phyloP scores from a whole-genome alignment of 2,888 invertebrate genomes.

The Cheiracanthium punctorium region DNA sequence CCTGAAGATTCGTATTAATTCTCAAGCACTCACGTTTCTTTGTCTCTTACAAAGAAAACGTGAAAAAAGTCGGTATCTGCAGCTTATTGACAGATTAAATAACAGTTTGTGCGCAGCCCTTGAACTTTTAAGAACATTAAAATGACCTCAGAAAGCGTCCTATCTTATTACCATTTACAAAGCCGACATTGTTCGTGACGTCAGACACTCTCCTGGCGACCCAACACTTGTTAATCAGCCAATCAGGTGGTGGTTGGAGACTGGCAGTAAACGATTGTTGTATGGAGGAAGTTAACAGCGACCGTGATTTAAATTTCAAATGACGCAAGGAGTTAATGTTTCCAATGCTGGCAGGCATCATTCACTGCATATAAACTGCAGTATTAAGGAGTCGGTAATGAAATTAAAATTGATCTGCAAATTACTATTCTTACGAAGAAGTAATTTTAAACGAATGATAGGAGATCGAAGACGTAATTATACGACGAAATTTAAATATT shows the following conservation, averaged over 20 bases:
- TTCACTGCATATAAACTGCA: neutral
- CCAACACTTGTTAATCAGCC: conserved; percentile 18
- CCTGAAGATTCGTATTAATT: conserved; percentile 19
- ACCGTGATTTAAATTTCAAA: neutral
- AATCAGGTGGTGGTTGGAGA: neutral
- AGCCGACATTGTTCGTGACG: conserved; percentile 48
- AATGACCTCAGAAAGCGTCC: conserved; percentile 19
- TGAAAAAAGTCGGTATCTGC: neutral
- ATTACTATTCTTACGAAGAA: neutral
- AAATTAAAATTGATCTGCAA: neutral
- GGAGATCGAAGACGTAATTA: no score
- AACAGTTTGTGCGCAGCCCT: conserved; percentile 39
- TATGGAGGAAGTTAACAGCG: neutral
- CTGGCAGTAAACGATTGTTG: neutral
- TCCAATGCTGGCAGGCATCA: neutral
- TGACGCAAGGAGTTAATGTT: neutral
- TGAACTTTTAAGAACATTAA: conserved; percentile 39
- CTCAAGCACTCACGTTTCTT: neutral
- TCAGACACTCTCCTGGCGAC: neutral
- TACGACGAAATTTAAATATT: no score
- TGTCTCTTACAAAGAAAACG: neutral
- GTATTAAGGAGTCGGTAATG: neutral
- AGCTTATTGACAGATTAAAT: conserved; percentile 50
- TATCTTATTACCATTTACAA: conserved; percentile 37
- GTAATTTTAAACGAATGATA: no score